These are phyloP conservation scores for Zaprionus obscuricornis DNA, from an alignment of 2,888 invertebrate species.

Conservation along the genomic window DNA sequence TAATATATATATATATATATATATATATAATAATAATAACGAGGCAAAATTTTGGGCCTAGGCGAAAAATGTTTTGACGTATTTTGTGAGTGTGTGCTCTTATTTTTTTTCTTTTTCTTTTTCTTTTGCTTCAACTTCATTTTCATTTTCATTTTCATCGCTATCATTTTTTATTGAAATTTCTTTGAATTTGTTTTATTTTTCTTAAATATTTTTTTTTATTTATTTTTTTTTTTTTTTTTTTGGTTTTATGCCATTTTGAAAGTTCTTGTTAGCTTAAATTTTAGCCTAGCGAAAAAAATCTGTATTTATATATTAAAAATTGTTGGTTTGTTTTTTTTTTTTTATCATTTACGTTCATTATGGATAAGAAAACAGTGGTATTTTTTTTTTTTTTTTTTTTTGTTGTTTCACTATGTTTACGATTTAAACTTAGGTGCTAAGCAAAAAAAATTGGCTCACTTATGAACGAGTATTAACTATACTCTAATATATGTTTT, in stretches of 20 bases:
- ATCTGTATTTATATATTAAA: constrained; percentile 42
- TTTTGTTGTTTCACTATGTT: constrained; percentile 35
- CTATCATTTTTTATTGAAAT: constrained; percentile 16
- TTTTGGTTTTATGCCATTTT: constrained; percentile 51
- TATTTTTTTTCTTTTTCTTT: constrained; percentile 14
- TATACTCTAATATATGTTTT: too few relatives aligned
- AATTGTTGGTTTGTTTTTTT: constrained; percentile 34
- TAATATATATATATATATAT: constrained; percentile 23
- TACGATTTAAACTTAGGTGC: constrained; percentile 63
- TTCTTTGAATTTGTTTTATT: constrained; percentile 49
- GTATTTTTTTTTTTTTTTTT: constrained; percentile 31
- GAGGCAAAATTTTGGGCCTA: constrained; percentile 71
- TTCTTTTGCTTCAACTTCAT: constrained; percentile 21
- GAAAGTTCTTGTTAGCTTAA: constrained; percentile 46
- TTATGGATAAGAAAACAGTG: constrained; percentile 68
- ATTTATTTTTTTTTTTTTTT: constrained; percentile 21
- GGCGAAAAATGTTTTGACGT: constrained; percentile 56
- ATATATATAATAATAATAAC: constrained; percentile 65
- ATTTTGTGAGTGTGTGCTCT: constrained; percentile 12
- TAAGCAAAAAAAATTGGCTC: constrained; percentile 72
- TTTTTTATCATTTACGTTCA: constrained; percentile 23
- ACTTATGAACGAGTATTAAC: too few relatives aligned
- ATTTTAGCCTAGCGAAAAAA: constrained; percentile 67
- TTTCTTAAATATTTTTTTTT: constrained; percentile 12
- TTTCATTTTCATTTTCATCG: constrained; percentile 1